Evolutionary conservation across 2,113 vertebrate species (phyloP).

Genomic region (Lagopus leucura): DNA sequence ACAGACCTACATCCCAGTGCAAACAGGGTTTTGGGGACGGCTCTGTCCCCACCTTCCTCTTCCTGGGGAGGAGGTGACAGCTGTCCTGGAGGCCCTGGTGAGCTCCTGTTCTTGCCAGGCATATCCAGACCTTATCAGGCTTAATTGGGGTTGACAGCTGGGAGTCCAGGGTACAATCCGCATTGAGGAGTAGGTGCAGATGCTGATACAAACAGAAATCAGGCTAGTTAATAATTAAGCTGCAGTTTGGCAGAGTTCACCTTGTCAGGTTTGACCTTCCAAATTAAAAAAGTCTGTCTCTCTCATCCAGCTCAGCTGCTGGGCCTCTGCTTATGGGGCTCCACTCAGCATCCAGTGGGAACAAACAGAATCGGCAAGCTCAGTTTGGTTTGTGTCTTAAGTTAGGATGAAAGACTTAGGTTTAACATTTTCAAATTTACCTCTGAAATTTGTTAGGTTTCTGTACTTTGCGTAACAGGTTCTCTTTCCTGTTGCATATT

Average conservation of each 20-base stretch:
- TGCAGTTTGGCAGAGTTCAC: conserved; percentile 57
- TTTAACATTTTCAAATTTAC: neutral
- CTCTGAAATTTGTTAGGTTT: neutral
- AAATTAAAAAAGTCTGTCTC: conserved; percentile 26
- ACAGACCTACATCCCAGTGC: neutral
- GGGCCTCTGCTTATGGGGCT: neutral
- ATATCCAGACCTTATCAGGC: conserved; percentile 62
- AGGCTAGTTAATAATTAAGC: conserved; percentile 71
- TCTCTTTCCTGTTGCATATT: neutral
- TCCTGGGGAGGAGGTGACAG: neutral
- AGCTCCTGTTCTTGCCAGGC: neutral
- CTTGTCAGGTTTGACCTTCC: conserved; percentile 64
- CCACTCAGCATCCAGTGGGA: neutral
- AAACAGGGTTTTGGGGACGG: neutral
- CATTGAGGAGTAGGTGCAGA: conserved; percentile 42
- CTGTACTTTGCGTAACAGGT: neutral
- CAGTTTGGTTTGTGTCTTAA: neutral
- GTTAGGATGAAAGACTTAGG: neutral
- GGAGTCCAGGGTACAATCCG: conserved; percentile 40
- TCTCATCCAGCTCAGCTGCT: neutral
- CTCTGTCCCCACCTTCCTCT: neutral
- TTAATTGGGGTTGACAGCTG: conserved; percentile 61
- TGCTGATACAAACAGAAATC: conserved; percentile 67
- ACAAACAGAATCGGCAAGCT: neutral
- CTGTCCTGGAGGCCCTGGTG: conserved; percentile 16